Conservation (phyloP, 2,888 invertebrate genomes). For the Cynaeus angustus region DNA sequence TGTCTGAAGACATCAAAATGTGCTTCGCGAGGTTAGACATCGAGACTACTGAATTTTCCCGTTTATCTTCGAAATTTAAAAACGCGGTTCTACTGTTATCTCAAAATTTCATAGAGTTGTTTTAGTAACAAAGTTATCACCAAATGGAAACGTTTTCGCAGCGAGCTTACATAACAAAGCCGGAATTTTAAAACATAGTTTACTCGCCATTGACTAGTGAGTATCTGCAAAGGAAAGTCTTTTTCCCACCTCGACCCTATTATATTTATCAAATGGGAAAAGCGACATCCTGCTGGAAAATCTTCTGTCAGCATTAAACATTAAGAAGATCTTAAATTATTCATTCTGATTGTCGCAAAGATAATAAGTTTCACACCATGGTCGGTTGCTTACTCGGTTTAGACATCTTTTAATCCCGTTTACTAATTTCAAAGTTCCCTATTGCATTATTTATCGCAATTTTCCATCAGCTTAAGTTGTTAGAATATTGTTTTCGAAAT, state of each 20-base stretch:
- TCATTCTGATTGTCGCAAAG: slow-evolving; percentile 11
- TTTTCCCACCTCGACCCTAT: background rate
- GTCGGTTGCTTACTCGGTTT: background rate
- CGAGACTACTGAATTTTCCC: background rate
- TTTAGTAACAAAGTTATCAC: too few relatives aligned
- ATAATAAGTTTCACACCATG: slow-evolving; percentile 2
- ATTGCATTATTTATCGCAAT: slow-evolving; percentile 1
- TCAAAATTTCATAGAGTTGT: too few relatives aligned
- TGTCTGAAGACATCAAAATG: slow-evolving; percentile 3
- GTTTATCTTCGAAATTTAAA: background rate
- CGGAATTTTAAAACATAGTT: too few relatives aligned
- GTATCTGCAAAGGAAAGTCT: too few relatives aligned
- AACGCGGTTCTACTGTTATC: too few relatives aligned
- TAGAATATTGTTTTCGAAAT: background rate
- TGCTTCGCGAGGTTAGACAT: background rate
- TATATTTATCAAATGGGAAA: slow-evolving; percentile 1
- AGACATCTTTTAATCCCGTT: slow-evolving; percentile 7
- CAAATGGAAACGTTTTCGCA: too few relatives aligned
- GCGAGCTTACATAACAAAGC: too few relatives aligned
- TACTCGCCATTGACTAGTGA: too few relatives aligned
- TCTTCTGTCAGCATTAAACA: slow-evolving; percentile 5
- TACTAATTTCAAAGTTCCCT: background rate
- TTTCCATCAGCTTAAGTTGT: slow-evolving; percentile 3
- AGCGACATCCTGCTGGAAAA: background rate
- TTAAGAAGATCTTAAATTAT: slow-evolving; percentile 11